These are phyloP conservation scores for Pentalonia nigronervosa DNA, from an alignment of 1,140 invertebrate species.

Conservation along the genomic window DNA sequence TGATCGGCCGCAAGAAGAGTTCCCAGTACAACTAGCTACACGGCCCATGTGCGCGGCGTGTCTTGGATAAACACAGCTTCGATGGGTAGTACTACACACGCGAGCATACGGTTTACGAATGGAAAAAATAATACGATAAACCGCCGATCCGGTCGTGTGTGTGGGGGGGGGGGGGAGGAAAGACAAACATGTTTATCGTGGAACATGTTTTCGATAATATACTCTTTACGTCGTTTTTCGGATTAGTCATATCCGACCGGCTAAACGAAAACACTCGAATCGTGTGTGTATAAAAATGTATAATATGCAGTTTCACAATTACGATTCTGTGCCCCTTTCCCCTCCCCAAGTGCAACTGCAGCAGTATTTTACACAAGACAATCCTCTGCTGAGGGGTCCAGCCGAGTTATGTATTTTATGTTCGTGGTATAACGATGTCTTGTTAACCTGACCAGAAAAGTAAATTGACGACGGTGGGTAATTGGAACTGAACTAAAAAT, in stretches of 20 bases:
- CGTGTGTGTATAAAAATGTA: neutral
- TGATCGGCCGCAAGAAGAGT: slow-evolving; percentile 46
- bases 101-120: neutral
- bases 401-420: neutral
- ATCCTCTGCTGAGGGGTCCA: too few relatives aligned
- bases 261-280: neutral
- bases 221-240: neutral
- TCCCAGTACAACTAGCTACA: neutral
- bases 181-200: slow-evolving; percentile 52
- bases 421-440: neutral
- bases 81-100: neutral
- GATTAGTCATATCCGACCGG: slow-evolving; percentile 38
- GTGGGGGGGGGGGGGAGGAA: neutral
- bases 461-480: neutral
- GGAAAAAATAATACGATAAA: neutral
- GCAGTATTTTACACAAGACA: neutral
- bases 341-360: neutral
- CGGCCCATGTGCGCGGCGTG: neutral
- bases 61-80: slow-evolving; percentile 5
- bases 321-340: neutral
- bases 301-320: neutral
- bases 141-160: neutral
- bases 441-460: neutral
- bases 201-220: slow-evolving; percentile 47
- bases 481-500: neutral